A percentile compares a stretch with the other conserved stretches of the same genome.
Evolutionary conservation across 2,797 vertebrate genomes (phyloP).

Genomic region (Oreonectes daqikongensis): DNA sequence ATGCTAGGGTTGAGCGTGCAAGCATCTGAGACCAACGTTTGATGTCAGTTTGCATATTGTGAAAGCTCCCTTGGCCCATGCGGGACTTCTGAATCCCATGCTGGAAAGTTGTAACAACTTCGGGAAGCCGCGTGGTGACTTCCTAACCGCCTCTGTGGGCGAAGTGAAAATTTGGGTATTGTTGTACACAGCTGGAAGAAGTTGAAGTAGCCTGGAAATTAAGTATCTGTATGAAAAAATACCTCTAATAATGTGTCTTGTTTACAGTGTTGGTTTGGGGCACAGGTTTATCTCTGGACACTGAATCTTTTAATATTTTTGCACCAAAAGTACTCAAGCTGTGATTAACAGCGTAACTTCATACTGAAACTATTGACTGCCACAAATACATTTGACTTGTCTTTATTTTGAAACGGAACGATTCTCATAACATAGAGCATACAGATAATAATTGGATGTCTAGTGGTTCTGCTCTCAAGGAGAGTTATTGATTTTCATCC

Average conservation of each 20-base stretch:
- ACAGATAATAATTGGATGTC: conserved; percentile 72
- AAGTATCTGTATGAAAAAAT: neutral
- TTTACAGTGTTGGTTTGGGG: neutral
- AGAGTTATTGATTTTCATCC: conserved; percentile 77
- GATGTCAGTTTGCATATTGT: conserved; percentile 48
- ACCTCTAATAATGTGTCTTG: neutral
- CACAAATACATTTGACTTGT: conserved; percentile 5
- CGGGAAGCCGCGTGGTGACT: conserved; percentile 12
- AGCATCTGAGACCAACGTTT: conserved; percentile 35
- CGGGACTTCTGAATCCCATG: neutral
- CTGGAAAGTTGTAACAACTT: conserved; percentile 1
- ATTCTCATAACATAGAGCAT: conserved; percentile 75
- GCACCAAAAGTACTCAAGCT: neutral
- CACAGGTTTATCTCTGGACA: neutral
- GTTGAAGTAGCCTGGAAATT: neutral
- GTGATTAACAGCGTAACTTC: neutral
- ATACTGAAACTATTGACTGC: neutral
- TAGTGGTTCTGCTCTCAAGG: conserved; percentile 55
- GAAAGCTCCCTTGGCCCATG: conserved; percentile 6
- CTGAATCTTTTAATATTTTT: neutral
- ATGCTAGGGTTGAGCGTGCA: conserved; percentile 6
- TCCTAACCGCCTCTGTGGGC: conserved; percentile 10
- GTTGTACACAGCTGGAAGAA: neutral
- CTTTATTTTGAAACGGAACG: conserved; percentile 15
- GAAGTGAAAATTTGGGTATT: conserved; percentile 29